Evolutionary conservation across 2,113 vertebrate genomes (phyloP), one percentile per base, ranked within the genome.

Genomic region (Pseudonaja textilis): DNA sequence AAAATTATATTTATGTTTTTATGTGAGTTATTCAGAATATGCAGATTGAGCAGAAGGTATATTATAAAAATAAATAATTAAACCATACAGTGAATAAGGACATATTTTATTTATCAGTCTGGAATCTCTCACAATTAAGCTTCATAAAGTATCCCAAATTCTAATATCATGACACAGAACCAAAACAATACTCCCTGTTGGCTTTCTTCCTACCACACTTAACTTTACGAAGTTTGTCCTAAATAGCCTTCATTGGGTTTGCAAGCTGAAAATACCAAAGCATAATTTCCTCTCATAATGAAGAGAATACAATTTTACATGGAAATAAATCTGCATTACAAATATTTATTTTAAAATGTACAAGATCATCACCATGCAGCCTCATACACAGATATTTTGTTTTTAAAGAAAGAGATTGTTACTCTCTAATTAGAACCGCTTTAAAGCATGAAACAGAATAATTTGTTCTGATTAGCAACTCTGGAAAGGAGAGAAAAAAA

Each of bases 401-500:
- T 52, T 55, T 86, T 90, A 90, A 86, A 59, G 69, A 92, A 14
- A 29, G 11, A 18, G 85, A 85, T n/a, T 42, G n/a, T 59, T 85
- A 92, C 42, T 88, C 45, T 55, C 45, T 92, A 92, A 93, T 86
- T 55, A 90, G 74, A 90, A 59, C 29, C 0, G 3, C 88, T 92
- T 92, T 89, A 89, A 89, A 85, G 42, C 69, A 52, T 34, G 50
- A 89, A 47, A 61, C 16, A 89, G 91, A 29, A 54, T n/a, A 92
- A 89, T 89, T 88, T 89, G 92, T 92, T 59, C 69, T 92, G 88
- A 92, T 92, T 92, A 92, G 55, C 26, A 92, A 56, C 55, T 90
- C 69, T 29, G 59, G 55, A 45, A 56, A 89, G 74, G n/a, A 90
- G 45, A 93, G 85, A 86, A 54, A 56, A 56, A 42, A 90, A 90